Base-by-base conservation (phyloP, 2,113 vertebrate genomes). In the Eira barbara region DNA sequence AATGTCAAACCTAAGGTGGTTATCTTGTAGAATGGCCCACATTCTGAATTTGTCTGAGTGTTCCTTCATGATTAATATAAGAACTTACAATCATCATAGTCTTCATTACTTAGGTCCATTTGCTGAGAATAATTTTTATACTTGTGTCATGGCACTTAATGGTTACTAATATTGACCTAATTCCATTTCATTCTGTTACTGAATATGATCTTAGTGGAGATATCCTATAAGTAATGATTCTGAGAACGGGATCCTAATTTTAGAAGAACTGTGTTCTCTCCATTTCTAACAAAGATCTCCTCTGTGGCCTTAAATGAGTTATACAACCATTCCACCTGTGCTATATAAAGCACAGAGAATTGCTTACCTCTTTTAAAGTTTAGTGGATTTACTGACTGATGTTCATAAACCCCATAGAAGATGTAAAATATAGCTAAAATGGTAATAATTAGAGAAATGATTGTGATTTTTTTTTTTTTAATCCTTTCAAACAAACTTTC, bases 241-340 rank as follows among this genome's bases (percentile, higher is more conserved):
- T 90, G 39, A 94, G 80, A 86, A 90, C 6, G 67, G 36, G 34
- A 76, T 73, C 25, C 42, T 95, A 86, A 88, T 31, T 69, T 89
- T 63, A 92, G 55, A 85, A 15, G 91, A 25, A 94, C 81, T 88
- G 47, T 93, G 23, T 96, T 95, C 36, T 45, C 39, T 81, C 15
- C 49, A 13, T 95, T 94, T 81, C 87, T 92, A 89, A 65, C 83
- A 73, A 90, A 80, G 39, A 94, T 92, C 97, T 94, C 59, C 8
- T 90, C 29, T 52, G 0, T 84, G 31, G 21, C 59, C 59, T 74
- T 91, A 36, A 93, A 49, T 80, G 83, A 88, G 31, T 88, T 88
- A 86, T 14, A 45, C 31, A 80, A 0, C 69, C 42, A 29, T 61
- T 93, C 57, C 78, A 23, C 71, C 45, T 94, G 9, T 92, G 57